These are phyloP conservation scores for Phalacrocorax carbo DNA, from an alignment of 2,113 vertebrate genomes.

Conservation along the genomic window DNA sequence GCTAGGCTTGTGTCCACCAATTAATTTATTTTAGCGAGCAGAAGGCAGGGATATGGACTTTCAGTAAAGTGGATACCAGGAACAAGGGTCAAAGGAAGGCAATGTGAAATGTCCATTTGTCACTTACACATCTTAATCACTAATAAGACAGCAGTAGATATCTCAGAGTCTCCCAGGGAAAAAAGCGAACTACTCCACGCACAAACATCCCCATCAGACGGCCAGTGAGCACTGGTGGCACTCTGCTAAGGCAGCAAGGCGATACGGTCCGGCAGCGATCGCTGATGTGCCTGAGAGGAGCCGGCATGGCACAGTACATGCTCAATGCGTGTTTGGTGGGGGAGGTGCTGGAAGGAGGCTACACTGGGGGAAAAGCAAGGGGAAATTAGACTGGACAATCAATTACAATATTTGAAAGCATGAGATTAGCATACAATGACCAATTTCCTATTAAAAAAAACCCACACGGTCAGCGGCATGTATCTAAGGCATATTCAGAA, in stretches of 20 bases:
- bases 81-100: conserved; percentile 38
- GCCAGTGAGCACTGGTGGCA: background rate
- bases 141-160: background rate
- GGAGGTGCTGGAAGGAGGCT: background rate
- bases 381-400: conserved; percentile 7
- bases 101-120: background rate
- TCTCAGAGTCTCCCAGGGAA: background rate
- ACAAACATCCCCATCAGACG: background rate
- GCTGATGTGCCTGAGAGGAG: background rate
- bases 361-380: background rate
- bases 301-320: accelerated
- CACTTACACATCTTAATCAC: background rate
- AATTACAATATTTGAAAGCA: background rate
- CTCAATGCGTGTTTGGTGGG: background rate
- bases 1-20: background rate
- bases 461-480: background rate
- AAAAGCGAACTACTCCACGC: background rate
- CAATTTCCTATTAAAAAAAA: background rate
- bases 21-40: background rate
- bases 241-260: background rate
- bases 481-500: conserved; percentile 1
- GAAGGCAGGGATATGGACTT: background rate
- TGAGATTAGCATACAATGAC: background rate
- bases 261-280: accelerated
- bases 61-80: background rate